Base-by-base conservation (phyloP, 2,888 invertebrate species). In the Nomada lathburiana region DNA sequence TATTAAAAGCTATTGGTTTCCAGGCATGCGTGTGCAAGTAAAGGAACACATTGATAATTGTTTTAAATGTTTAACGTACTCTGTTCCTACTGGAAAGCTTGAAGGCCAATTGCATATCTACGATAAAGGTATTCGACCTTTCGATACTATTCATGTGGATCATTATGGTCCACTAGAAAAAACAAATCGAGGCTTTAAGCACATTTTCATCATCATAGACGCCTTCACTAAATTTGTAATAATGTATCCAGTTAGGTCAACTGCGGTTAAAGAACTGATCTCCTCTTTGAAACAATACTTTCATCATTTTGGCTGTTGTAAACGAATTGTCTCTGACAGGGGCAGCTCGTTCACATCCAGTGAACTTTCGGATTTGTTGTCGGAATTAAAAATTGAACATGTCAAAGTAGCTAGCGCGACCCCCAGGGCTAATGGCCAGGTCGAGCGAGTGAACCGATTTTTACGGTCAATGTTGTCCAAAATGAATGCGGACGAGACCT, bases 41-140 rank as follows among this genome's bases (percentile, higher is more conserved):
- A 71, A 70, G 20, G 42, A 71, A 9, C 23, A 77, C 11, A 77
- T 76, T 5, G 50, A 44, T 7, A 76, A 76, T 59, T 76, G 76
- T 5, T 20, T 76, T 20, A 50, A n/a, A 50, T 76, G 76, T 52
- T 42, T 76, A 18, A 44, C 55, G 23, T 69, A 64, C 42, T 65
- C 73, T 23, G 42, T 55, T 2, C 50, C 69, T 11, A 42, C 76
- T 1, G 69, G 69, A 20, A 69, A 63, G 18, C n/a, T 16, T 20
- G 69, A 76, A 53, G 69, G 69, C 20, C 16, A 69, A 62, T 20
- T 75, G 5, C 50, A 65, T n/a, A 52, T 57, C 29, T 57, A 59
- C 36, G 57, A 65, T 10, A 76, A 76, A 10, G 65, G 64, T 44
- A 71, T 9, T 29, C 47, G 47, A 20, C 76, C 76, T 1, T 76